phyloP scores from a whole-genome alignment of 2,888 invertebrate species.

The Mechanitis messenoides region DNA sequence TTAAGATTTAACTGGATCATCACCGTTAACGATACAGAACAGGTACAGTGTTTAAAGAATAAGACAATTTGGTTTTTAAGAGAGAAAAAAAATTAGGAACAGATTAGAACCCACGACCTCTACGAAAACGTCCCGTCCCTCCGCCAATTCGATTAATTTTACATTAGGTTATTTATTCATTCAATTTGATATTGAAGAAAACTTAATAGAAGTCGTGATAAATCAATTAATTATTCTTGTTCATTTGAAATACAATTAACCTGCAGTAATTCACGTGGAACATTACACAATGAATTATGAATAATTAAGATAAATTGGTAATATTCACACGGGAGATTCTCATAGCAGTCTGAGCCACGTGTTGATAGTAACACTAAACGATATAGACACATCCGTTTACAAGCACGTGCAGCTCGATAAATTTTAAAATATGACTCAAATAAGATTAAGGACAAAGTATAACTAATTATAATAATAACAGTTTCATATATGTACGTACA shows the following conservation, averaged over 20 bases:
- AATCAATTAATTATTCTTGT: not conserved
- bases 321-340: conserved; percentile 39
- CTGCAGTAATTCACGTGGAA: conserved; percentile 26
- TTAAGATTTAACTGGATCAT: conserved; percentile 52
- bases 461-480: conserved; percentile 4
- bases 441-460: not conserved
- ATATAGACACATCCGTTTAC: conserved; percentile 49
- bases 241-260: conserved; percentile 9
- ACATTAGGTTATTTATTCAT: no score
- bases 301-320: conserved; percentile 18
- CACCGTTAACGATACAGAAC: conserved; percentile 35
- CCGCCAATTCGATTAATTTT: no score
- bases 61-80: not conserved
- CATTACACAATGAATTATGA: conserved; percentile 18
- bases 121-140: no score
- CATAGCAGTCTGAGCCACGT: conserved; percentile 54
- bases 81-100: no score
- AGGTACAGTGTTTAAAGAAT: conserved; percentile 1
- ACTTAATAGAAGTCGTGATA: not conserved
- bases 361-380: conserved; percentile 47
- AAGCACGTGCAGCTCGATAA: conserved; percentile 41
- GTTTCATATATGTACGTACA: conserved; percentile 4
- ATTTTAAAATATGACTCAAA: conserved; percentile 8
- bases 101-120: no score
- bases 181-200: not conserved